Evolutionary conservation across 2,888 invertebrate species (phyloP), one percentile per base, ranked within the genome.

Genomic region (Perizoma affinitatum): DNA sequence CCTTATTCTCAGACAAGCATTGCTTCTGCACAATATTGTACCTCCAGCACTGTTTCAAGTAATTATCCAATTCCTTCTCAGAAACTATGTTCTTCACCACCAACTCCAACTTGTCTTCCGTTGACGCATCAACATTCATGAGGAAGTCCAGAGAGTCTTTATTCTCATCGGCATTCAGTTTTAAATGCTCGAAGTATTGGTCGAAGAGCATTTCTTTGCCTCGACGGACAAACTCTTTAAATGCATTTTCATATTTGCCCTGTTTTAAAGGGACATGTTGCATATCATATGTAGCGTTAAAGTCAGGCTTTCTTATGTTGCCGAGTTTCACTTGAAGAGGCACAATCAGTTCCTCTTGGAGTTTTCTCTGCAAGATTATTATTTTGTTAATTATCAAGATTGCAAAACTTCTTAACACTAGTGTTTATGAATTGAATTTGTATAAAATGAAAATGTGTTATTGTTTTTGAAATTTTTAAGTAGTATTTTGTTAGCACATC

Each of bases 121-220:
- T 89, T 57, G 88, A 88, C 0, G 87, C 87, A 65, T 89, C 75
- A 2, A 87, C 75, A 60, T 86, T 86, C 22, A 79, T 64, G 5
- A 92, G 66, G 58, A 86, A 90, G 41, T 88, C 79, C 38, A 89
- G 66, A 5, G 70, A 69, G 33, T 88, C 82, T 8, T 68, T 72
- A 51, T 86, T 80, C 2, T 63, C 65, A 3, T 76, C 65, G 5
- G 61, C 45, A 48, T 84, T 77, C 0, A 57, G 46, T 67, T 80
- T 71, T 8, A 89, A 62, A 7, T 71, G 62, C 3, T 66, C 66
- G 43, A 80, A 84, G 56, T 83, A 86, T 36, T 85, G 68, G 43
- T 92, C 91, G 51, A 91, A 90, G 0, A 91, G 63, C 56, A 75
- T 74, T 47, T 92, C 90, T 63, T 88, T 91, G 7, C 88, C 87